Evolutionary conservation across 2,113 vertebrate species (phyloP).

Genomic region (Ceyx cyanopectus): DNA sequence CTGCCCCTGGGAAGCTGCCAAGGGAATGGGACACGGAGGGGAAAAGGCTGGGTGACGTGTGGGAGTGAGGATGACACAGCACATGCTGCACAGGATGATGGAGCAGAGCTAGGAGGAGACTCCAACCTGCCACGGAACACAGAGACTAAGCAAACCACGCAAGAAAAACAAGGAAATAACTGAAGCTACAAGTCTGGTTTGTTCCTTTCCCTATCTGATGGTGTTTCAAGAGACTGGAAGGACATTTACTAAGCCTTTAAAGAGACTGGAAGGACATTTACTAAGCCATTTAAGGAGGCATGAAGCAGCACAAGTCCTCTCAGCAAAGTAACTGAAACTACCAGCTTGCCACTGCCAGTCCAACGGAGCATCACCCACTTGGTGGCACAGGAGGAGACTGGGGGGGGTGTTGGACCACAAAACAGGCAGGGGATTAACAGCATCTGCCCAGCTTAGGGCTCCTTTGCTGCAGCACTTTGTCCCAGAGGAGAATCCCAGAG

Average conservation of each 20-base stretch:
- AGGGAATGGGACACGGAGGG: background rate
- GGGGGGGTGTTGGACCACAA: background rate
- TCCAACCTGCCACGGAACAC: background rate
- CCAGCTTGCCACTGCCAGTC: background rate
- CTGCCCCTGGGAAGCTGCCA: background rate
- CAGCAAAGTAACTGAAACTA: background rate
- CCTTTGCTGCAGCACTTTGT: background rate
- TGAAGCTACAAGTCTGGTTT: background rate
- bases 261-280: background rate
- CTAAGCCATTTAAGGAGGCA: background rate
- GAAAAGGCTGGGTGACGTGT: background rate
- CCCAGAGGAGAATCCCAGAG: background rate
- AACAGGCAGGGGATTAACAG: background rate
- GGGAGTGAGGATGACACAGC: background rate
- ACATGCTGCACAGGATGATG: background rate
- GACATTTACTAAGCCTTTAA: background rate
- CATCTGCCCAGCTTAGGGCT: background rate
- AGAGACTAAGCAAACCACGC: background rate
- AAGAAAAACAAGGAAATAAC: accelerated
- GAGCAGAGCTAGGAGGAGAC: no score
- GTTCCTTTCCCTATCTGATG: background rate
- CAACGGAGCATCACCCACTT: accelerated
- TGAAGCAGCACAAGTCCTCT: background rate
- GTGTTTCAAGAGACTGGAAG: background rate
- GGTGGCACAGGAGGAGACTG: background rate